Base-by-base conservation (phyloP, 1,140 invertebrate genomes). In the Harlomillsia oculata region DNA sequence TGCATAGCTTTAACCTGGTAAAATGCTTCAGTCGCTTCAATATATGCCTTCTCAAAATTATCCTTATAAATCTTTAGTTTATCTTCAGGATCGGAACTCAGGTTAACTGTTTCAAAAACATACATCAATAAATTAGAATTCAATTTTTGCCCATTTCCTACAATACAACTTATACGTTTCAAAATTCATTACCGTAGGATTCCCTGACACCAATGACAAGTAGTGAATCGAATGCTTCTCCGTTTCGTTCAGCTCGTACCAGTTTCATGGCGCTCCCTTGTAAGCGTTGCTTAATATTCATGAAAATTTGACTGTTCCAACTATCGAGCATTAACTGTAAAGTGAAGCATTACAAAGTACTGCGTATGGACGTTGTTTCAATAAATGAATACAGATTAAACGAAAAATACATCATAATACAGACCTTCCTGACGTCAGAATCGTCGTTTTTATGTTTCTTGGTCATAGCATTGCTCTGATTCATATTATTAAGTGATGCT, bases 241-340 rank as follows among this genome's bases (percentile, higher is more conserved):
- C 94, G 75, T 96, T 95, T 63, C 95, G 77, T 73, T 99, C 95
- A 6, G 89, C 84, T 71, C 94, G 84, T 11, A 98, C 89, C 59
- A 99, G 78, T 74, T 94, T 93, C 92, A 98, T 97, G 8, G 94
- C 95, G 64, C 90, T 93, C 71, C 92, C 87, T 73, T 97, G 92
- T 29, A 99, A 75, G 59, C 87, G 79, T 68, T 92, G 82, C 72
- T 97, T 92, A 60, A 97, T 96, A 71, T 95, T 87, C 68, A 81
- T 81, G 75, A 99, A 99, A 68, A 99, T 97, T 71, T 87, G 92
- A 70, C 89, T 83, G 77, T 97, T 97, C 95, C 95, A 98, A 64
- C 85, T 93, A 71, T 97, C 93, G 59, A 97, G 75, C 95, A 98
- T 97, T 44, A 97, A 72, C 81, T 97, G 79, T 39, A 67, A 53